Evolutionary conservation across 2,797 vertebrate genomes (phyloP).

Genomic region (Onychomys leucogaster): DNA sequence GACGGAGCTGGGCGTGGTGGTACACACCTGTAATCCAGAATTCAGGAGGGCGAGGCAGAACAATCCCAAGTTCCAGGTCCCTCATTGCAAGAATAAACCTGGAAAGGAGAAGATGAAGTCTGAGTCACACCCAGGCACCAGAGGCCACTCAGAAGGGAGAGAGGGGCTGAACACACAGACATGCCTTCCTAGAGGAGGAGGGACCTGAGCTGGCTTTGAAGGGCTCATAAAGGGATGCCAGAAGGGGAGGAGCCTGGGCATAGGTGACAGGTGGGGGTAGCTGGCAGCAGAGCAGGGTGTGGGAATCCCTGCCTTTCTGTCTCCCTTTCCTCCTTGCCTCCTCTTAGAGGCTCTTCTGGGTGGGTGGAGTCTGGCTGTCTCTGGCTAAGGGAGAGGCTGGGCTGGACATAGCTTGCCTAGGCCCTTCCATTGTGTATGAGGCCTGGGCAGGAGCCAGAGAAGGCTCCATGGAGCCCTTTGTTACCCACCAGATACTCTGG

Average conservation of each 20-base stretch:
- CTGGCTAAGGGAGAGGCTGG: constrained; percentile 10
- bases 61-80: neutral
- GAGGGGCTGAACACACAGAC: neutral
- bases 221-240: neutral
- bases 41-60: neutral
- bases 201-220: neutral
- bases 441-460: constrained; percentile 25
- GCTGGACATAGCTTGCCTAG: neutral
- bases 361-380: neutral
- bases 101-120: neutral
- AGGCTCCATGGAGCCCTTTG: constrained; percentile 41
- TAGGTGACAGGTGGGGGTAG: neutral
- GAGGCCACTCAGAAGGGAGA: neutral
- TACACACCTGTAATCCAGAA: neutral
- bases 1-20: neutral
- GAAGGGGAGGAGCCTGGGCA: neutral
- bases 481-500: neutral
- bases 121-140: neutral
- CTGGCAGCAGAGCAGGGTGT: neutral
- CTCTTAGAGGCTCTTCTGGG: neutral
- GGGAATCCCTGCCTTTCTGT: neutral
- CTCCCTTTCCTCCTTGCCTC: neutral
- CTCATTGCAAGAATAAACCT: neutral
- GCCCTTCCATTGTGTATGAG: constrained; percentile 61
- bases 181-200: neutral